Evolutionary conservation across 1,140 invertebrate species (phyloP), one percentile per base, ranked within the genome.

Genomic region (Wasmannia auropunctata): DNA sequence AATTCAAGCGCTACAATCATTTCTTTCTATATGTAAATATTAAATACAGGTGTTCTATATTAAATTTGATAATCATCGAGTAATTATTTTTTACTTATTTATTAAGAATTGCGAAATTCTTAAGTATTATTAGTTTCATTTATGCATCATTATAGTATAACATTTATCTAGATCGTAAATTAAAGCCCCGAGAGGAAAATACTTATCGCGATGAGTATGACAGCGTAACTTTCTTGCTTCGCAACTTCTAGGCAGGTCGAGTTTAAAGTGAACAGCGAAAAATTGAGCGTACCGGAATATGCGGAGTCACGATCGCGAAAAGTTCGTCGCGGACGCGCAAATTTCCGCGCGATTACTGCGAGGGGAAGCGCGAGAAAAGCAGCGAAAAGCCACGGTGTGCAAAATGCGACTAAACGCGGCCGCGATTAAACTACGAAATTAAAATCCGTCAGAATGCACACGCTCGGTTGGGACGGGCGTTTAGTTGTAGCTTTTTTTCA

Each of bases 351-450:
- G 58, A 63, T 84, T 67, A 63, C 58, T 34, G 46, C 28, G 25
- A 43, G 25, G 28, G 22, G 37, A 63, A 77, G 19, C 40, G 16
- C 22, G 31, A 49, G 65, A 28, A 46, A 19, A 65, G 43, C 28
- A 28, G 8, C 22, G 77, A 56, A 70, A 28, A 37, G 63, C 22
- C 22, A 46, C 22, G 7, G 19, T 81, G 19, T 72, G 67, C 25
- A 58, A 72, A 72, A 72, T 31, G 25, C 31, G 28, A 72, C 49
- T 58, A 43, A 58, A n/a, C n/a, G 40, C 67, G 43, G 19, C 60
- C 43, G 31, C 81, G 43, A 85, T 85, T 65, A 75, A 83, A 43
- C 51, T 31, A 16, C 65, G 14, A 87, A 87, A 87, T 85, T 86
- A 79, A 88, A 90, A 79, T 77, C 28, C 56, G n/a, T 60, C 70